Base-by-base conservation (phyloP, 2,113 vertebrate genomes). In the Aegithalos caudatus region DNA sequence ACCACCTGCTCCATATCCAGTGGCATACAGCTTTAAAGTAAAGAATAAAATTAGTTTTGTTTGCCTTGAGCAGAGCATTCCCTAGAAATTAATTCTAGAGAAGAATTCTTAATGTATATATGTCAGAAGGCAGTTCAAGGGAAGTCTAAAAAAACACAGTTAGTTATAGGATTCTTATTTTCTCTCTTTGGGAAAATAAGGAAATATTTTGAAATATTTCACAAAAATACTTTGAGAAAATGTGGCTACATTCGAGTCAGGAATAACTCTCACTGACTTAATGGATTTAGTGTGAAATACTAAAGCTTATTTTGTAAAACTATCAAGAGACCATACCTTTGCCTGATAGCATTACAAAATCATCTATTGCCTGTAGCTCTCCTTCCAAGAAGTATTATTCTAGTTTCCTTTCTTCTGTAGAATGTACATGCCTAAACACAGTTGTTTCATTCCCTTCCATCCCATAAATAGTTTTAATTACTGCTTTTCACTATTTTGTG, bases 1-100 rank as follows among this genome's bases (percentile, higher is more conserved):
- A 58, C 99, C 99, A 14, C 99, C 99, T n/a, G 99, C 99, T 73
- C 99, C 99, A 24, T 99, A 99, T 47, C 99, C 99, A 53, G 99
- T 99, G 27, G 99, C 99, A 81, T 99, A 99, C 2, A 99, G 97
- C 99, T 99, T 94, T 80, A 57, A 87, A 81, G 54, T 4, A 31
- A 94, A 78, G 14, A 85, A 58, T 3, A 57, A 70, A 81, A 50
- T 60, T 16, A 78, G 27, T 74, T 56, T 67, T n/a, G 9, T 86
- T 88, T 54, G 28, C 19, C 24, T 66, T 40, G 70, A 22, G 27
- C 44, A 40, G 8, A 83, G 35, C 14, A 70, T 54, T 72, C 33
- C 57, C 25, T 54, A 58, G 6, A 93, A 33, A 28, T 62, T 2
- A 33, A 51, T 33, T 77, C 33, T 21, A 91, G 31, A 74, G 31